phyloP scores from a whole-genome alignment of 2,888 invertebrate genomes.

The Sarcophaga carnaria region DNA sequence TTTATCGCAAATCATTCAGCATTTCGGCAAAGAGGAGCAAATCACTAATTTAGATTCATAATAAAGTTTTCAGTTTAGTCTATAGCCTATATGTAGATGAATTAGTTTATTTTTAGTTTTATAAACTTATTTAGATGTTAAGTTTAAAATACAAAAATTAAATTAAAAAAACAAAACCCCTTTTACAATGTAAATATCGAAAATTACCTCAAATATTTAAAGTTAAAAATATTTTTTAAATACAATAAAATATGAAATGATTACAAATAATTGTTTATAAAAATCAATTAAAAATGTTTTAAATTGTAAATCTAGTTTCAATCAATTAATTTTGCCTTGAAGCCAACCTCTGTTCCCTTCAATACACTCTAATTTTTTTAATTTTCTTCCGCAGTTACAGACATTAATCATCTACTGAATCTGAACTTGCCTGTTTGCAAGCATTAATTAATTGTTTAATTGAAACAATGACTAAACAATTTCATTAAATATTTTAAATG shows the following conservation, averaged over 20 bases:
- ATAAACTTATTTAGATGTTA: conserved; percentile 15
- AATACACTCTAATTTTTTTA: too few relatives aligned
- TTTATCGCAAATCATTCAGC: conserved; percentile 81
- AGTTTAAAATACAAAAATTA: background rate
- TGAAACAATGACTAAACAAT: too few relatives aligned
- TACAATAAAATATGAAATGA: background rate
- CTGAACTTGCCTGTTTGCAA: too few relatives aligned
- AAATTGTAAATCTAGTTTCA: too few relatives aligned
- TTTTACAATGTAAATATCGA: conserved; percentile 38
- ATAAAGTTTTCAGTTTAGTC: conserved; percentile 27
- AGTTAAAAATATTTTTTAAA: conserved; percentile 34
- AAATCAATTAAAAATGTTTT: too few relatives aligned
- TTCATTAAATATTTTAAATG: too few relatives aligned
- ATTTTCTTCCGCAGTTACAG: too few relatives aligned
- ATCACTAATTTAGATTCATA: conserved; percentile 55
- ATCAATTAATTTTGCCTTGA: too few relatives aligned
- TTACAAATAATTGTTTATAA: too few relatives aligned
- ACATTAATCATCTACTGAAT: too few relatives aligned
- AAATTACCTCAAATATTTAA: conserved; percentile 69
- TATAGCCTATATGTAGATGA: background rate
- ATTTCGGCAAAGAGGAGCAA: conserved; percentile 74
- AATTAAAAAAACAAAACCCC: conserved; percentile 12
- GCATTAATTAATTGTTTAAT: too few relatives aligned
- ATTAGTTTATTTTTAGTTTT: conserved; percentile 32
- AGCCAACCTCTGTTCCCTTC: too few relatives aligned